A percentile compares a stretch with the other conserved stretches of the same genome.
Conservation (phyloP, 2,888 invertebrate species). For the Sturmia bella region DNA sequence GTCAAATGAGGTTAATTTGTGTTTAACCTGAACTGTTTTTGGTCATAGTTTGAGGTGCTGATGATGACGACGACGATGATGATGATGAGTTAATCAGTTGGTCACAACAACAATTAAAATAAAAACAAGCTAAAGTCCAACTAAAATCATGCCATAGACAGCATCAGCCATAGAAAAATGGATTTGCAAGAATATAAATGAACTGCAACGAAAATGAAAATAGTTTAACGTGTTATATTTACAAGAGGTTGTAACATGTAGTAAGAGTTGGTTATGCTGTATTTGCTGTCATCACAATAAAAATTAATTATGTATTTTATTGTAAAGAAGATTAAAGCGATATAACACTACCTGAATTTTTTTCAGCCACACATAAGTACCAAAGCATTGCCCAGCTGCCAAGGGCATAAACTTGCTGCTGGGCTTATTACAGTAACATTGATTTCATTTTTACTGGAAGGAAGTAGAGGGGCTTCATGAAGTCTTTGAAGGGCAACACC, state of each 20-base stretch:
- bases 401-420: too few species aligned
- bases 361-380: background rate
- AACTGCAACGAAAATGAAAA: too few species aligned
- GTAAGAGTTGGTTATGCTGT: conserved; percentile 70
- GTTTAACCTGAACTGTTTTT: conserved; percentile 74
- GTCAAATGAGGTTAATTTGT: conserved; percentile 81
- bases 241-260: background rate
- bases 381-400: background rate
- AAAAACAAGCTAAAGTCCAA: background rate
- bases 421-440: too few species aligned
- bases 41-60: conserved; percentile 44
- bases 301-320: conserved; percentile 81
- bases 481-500: too few species aligned
- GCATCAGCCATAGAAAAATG: background rate
- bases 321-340: conserved; percentile 74
- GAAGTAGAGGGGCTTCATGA: too few species aligned
- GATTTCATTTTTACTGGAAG: too few species aligned
- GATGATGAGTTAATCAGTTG: conserved; percentile 52
- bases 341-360: conserved; percentile 72
- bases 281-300: conserved; percentile 80
- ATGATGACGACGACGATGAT: background rate
- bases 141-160: background rate
- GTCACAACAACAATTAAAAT: conserved; percentile 29
- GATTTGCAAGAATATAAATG: conserved; percentile 12
- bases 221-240: background rate